Conservation (phyloP, 30 jellyfish, hydroid and myxozoan species). For the Euphysa ruthae region DNA sequence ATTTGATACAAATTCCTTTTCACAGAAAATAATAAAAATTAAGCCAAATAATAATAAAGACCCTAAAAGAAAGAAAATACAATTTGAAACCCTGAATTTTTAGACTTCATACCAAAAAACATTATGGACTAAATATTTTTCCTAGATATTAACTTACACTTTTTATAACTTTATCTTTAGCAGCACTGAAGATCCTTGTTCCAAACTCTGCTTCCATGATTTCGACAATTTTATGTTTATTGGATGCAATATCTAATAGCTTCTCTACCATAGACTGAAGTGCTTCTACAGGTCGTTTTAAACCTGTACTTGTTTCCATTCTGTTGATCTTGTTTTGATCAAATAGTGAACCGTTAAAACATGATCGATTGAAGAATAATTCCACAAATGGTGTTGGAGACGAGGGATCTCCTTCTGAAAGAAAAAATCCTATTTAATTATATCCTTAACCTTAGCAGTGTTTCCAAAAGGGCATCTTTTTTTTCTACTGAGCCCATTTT, state of each 20-base stretch:
- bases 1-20: too few relatives aligned
- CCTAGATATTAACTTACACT: slow-evolving; percentile 12
- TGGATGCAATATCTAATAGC: slow-evolving; percentile 38
- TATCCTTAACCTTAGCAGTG: too few relatives aligned
- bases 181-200: slow-evolving; percentile 51
- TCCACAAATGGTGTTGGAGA: slow-evolving; percentile 30
- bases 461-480: too few relatives aligned
- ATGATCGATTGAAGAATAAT: slow-evolving; percentile 61
- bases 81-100: neutral
- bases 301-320: slow-evolving; percentile 40
- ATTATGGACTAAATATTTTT: neutral
- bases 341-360: slow-evolving; percentile 55
- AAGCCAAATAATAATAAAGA: too few relatives aligned
- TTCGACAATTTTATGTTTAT: slow-evolving; percentile 34
- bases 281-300: slow-evolving; percentile 63
- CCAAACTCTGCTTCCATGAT: slow-evolving; percentile 79
- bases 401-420: slow-evolving; percentile 35
- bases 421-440: slow-evolving; percentile 16
- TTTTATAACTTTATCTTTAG: slow-evolving; percentile 72
- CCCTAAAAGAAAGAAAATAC: too few relatives aligned
- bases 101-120: neutral
- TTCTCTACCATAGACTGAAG: slow-evolving; percentile 48
- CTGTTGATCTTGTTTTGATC: slow-evolving; percentile 55
- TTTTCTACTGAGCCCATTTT: too few relatives aligned
- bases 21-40: too few relatives aligned